phyloP scores from a whole-genome alignment of 1,140 invertebrate species.

The Aphelinus certus region DNA sequence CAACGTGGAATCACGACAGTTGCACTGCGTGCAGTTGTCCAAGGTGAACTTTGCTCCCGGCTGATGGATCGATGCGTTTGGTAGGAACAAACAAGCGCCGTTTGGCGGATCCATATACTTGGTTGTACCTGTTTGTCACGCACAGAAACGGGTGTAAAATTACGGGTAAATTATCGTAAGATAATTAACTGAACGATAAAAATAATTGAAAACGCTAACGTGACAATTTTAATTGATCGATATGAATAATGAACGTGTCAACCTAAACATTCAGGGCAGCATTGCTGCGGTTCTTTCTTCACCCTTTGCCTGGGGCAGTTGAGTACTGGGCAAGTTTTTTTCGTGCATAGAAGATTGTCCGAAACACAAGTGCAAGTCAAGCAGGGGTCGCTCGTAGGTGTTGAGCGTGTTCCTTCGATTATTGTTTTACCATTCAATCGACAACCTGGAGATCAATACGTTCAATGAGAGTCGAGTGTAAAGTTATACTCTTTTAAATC shows the following conservation, averaged over 20 bases:
- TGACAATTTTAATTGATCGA: neutral
- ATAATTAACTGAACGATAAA: too few species aligned
- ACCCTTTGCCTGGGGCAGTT: conserved; percentile 77
- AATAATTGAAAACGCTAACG: neutral
- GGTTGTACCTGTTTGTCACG: conserved; percentile 46
- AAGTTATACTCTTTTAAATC: too few species aligned
- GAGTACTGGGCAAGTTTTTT: conserved; percentile 84
- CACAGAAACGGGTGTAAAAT: too few species aligned
- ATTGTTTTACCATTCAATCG: conserved; percentile 75
- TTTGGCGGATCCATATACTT: conserved; percentile 60
- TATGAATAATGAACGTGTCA: conserved; percentile 49
- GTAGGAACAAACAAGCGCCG: conserved; percentile 70
- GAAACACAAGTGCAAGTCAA: conserved; percentile 82
- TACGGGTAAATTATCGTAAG: too few species aligned
- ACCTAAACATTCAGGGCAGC: conserved; percentile 85
- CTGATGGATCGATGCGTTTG: conserved; percentile 74
- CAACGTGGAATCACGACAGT: conserved; percentile 73
- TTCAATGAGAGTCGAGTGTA: too few species aligned
- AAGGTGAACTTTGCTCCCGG: conserved; percentile 71
- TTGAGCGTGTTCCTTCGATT: conserved; percentile 77
- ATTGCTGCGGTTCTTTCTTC: conserved; percentile 74
- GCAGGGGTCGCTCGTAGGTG: conserved; percentile 84
- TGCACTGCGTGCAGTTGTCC: conserved; percentile 85
- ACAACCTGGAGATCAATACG: conserved; percentile 70
- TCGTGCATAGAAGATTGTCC: conserved; percentile 79